Evolutionary conservation across 2,113 vertebrate genomes (phyloP), one percentile per base, ranked within the genome.

Genomic region (Numida meleagris): DNA sequence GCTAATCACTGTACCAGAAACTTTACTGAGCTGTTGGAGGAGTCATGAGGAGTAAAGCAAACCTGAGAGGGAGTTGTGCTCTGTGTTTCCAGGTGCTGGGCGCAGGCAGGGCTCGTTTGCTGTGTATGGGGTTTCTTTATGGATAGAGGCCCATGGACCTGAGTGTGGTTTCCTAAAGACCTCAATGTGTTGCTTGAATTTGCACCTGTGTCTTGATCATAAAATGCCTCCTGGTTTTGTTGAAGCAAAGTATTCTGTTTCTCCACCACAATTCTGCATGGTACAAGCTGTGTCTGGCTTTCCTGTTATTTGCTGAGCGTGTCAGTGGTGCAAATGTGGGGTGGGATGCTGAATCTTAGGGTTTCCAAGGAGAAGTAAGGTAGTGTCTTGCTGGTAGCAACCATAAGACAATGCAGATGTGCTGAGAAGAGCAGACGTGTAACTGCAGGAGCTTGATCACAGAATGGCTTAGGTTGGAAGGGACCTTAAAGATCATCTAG

Each of bases 1-100:
- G 77, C 74, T 96, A 78, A 95, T 95, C 82, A 86, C 58, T 50
- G 73, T 87, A 83, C 59, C 92, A 88, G 79, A 87, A 93, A 82
- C 85, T 93, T 90, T 63, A 86, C 77, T 4, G 53, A 68, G 40
- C 66, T 72, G 27, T 70, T 36, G n/a, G 50, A 93, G 70, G 79
- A 91, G 43, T 79, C 34, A 45, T 14, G 51, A 96, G 58, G 58
- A 90, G 50, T 36, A 70, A 53, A 88, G 33, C 25, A 90, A 86
- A 84, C 83, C 72, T 80, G 87, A 13, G 53, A 86, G 83, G 68
- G 59, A 27, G 50, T 86, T 75, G 40, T 29, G 58, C 14, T 74
- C 82, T 67, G 3, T n/a, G 6, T 85, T 92, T 90, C 53, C 77
- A 92, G 89, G 73, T 94, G 53, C 48, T 79, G 40, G 58, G 48